These are phyloP conservation scores for Ennomos erosarius DNA, from an alignment of 2,888 invertebrate species.

Conservation along the genomic window DNA sequence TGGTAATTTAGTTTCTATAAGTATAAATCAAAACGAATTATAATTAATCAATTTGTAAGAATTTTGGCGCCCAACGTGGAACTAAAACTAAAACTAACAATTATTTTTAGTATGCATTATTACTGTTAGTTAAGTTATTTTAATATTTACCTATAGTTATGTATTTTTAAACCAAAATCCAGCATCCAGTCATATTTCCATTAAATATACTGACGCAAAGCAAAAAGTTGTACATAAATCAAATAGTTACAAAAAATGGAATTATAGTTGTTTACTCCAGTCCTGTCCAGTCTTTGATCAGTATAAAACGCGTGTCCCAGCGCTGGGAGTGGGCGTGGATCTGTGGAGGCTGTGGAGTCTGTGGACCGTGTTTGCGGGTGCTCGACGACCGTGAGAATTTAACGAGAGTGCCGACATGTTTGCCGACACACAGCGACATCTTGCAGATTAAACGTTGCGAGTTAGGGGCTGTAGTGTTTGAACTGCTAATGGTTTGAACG, in stretches of 20 bases:
- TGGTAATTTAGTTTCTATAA: too few relatives aligned
- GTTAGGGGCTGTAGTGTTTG: conserved; percentile 25
- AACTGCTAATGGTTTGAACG: conserved; percentile 6
- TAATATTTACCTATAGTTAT: too few relatives aligned
- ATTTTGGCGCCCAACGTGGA: conserved; percentile 17
- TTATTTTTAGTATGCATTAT: too few relatives aligned
- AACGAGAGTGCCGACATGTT: conserved; percentile 63
- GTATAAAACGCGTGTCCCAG: conserved; percentile 9
- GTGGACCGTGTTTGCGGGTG: conserved; percentile 38
- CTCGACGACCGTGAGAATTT: conserved; percentile 64
- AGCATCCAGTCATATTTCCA: too few relatives aligned
- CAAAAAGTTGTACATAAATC: too few relatives aligned
- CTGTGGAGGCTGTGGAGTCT: conserved; percentile 14
- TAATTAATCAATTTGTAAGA: not conserved
- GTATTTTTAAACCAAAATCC: too few relatives aligned
- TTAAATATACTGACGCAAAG: too few relatives aligned
- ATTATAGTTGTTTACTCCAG: not conserved
- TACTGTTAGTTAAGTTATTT: too few relatives aligned
- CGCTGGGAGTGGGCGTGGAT: conserved; percentile 31
- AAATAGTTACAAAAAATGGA: too few relatives aligned
- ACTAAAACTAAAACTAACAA: not conserved
- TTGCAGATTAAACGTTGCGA: conserved; percentile 58
- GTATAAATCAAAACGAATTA: not conserved
- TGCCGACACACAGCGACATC: conserved; percentile 59
- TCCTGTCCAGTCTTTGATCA: conserved; percentile 9